Percentiles rank a stretch among this genome's conserved stretches.
Conservation (phyloP, 2,113 vertebrate species). For the Actinemys pallida region DNA sequence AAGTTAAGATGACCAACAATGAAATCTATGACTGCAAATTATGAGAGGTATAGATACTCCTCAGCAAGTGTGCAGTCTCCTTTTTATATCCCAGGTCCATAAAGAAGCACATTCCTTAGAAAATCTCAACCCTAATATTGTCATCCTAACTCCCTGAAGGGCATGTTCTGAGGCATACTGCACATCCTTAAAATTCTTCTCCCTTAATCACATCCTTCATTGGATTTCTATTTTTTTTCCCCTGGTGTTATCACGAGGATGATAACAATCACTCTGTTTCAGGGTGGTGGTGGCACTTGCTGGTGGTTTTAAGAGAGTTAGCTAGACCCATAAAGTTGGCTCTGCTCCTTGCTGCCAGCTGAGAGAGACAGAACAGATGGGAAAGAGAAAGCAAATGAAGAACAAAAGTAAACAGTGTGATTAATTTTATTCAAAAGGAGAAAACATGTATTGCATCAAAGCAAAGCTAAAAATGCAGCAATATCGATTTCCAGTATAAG, state of each 20-base stretch:
- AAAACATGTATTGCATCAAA: background rate
- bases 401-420: background rate
- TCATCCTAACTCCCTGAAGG: background rate
- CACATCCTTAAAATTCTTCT: background rate
- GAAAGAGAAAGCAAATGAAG: background rate
- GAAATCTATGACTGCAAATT: background rate
- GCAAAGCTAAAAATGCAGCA: background rate
- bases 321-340: background rate
- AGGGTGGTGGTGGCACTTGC: background rate
- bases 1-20: background rate
- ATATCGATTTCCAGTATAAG: background rate
- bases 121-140: background rate
- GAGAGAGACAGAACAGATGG: background rate
- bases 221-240: background rate
- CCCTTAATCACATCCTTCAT: background rate
- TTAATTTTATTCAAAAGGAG: background rate
- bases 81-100: rapidly evolving
- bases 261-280: background rate
- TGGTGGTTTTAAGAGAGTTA: background rate
- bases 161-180: background rate
- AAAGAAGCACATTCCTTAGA: background rate
- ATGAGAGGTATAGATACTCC: background rate
- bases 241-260: background rate
- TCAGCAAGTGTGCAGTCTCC: background rate
- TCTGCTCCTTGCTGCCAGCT: background rate